phyloP scores from a whole-genome alignment of 2,888 invertebrate species.

The Cheilosia pagana region DNA sequence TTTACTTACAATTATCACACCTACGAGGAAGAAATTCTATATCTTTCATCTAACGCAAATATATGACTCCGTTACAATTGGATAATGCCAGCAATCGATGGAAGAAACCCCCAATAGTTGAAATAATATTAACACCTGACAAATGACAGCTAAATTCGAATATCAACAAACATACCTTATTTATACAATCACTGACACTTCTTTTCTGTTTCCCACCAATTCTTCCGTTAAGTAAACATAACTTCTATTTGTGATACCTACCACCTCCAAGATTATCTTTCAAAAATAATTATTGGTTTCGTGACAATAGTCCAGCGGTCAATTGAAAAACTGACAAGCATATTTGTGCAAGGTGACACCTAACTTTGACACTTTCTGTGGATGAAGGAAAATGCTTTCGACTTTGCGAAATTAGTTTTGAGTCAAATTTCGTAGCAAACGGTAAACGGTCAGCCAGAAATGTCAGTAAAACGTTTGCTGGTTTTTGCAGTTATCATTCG shows the following conservation, averaged over 20 bases:
- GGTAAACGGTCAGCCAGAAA: slow-evolving; percentile 14
- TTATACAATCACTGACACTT: no score
- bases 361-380: background rate
- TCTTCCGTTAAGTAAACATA: slow-evolving; percentile 46
- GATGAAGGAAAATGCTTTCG: background rate
- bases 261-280: slow-evolving; percentile 21
- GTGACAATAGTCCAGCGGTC: slow-evolving; percentile 23
- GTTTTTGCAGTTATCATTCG: background rate
- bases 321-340: slow-evolving; percentile 35
- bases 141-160: no score
- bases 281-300: slow-evolving; percentile 46
- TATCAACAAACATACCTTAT: no score
- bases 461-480: slow-evolving; percentile 28
- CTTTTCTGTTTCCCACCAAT: no score
- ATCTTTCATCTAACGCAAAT: no score
- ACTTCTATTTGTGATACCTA: slow-evolving; percentile 1
- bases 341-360: slow-evolving; percentile 1
- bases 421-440: background rate
- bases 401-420: slow-evolving; percentile 29
- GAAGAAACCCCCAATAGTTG: no score
- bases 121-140: no score
- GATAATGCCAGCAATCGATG: no score
- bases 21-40: no score
- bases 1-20: no score
- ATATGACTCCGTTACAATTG: no score